These are phyloP conservation scores for Myotis vivesi DNA, from an alignment of 2,797 vertebrate species.

Conservation along the genomic window DNA sequence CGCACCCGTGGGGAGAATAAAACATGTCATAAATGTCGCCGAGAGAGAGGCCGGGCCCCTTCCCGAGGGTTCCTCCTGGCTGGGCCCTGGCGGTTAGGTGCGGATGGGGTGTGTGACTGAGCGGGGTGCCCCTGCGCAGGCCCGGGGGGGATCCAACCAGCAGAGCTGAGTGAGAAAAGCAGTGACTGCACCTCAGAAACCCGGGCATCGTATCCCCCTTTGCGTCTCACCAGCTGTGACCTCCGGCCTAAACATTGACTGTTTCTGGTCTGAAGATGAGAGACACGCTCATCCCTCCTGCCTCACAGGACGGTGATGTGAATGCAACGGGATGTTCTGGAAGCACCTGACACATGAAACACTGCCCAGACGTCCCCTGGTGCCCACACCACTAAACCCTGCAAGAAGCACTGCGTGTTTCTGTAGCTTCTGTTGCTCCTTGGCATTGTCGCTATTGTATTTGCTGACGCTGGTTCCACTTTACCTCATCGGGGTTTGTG, in stretches of 20 bases:
- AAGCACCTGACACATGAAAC: neutral
- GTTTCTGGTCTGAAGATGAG: neutral
- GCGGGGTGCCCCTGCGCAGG: no score
- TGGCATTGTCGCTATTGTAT: accelerated
- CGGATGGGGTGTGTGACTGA: no score
- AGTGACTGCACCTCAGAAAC: neutral
- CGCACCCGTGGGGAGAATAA: neutral
- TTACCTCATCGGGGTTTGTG: neutral
- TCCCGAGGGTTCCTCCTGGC: neutral
- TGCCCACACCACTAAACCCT: accelerated
- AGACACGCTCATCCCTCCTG: neutral
- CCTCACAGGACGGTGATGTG: neutral
- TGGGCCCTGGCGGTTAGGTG: neutral
- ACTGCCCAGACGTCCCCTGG: neutral
- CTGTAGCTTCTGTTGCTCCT: no score
- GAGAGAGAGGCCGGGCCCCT: neutral
- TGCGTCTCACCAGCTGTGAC: neutral
- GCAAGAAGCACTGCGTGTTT: neutral
- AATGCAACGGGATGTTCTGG: neutral
- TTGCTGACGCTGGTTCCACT: neutral
- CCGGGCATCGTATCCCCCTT: no score
- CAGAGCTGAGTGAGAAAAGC: neutral
- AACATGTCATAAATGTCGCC: neutral
- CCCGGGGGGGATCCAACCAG: neutral
- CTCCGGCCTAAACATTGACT: neutral